Evolutionary conservation across 2,113 vertebrate genomes (phyloP).

Genomic region (Baryphthengus martii): DNA sequence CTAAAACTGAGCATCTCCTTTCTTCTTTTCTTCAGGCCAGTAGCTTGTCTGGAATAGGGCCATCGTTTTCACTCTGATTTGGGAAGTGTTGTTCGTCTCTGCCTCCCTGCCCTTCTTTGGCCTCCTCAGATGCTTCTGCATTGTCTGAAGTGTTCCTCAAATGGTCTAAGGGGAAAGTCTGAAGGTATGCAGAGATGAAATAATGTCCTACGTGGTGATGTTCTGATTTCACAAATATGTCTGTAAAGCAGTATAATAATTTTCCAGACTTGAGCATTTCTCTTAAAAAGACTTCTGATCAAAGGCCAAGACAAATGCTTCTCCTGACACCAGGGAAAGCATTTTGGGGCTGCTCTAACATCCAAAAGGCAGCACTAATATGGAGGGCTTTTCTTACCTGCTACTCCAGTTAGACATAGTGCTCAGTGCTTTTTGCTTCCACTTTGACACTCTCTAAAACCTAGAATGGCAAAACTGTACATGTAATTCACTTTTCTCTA

Average conservation of each 20-base stretch:
- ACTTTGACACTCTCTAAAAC: background rate
- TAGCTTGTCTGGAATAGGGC: background rate
- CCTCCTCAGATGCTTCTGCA: background rate
- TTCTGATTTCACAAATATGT: conserved; percentile 31
- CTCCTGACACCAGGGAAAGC: background rate
- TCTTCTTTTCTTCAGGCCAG: background rate
- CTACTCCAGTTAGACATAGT: background rate
- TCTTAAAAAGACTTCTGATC: background rate
- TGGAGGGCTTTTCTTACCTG: background rate
- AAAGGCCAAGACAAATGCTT: background rate
- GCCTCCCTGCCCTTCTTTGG: background rate
- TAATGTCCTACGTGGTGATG: background rate
- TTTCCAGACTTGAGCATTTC: conserved; percentile 10
- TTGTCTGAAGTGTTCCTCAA: background rate
- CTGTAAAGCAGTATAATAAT: conserved; percentile 5
- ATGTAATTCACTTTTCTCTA: background rate
- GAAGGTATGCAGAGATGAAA: conserved; percentile 15
- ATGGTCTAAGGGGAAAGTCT: background rate
- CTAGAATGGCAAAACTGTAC: background rate
- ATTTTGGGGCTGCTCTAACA: background rate
- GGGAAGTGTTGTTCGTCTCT: background rate
- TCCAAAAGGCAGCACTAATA: background rate
- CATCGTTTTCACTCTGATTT: background rate
- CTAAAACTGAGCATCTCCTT: background rate
- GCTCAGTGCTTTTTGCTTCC: background rate